These are phyloP conservation scores for Leucoraja erinaceus DNA, from an alignment of 2,113 vertebrate species.

Conservation along the genomic window DNA sequence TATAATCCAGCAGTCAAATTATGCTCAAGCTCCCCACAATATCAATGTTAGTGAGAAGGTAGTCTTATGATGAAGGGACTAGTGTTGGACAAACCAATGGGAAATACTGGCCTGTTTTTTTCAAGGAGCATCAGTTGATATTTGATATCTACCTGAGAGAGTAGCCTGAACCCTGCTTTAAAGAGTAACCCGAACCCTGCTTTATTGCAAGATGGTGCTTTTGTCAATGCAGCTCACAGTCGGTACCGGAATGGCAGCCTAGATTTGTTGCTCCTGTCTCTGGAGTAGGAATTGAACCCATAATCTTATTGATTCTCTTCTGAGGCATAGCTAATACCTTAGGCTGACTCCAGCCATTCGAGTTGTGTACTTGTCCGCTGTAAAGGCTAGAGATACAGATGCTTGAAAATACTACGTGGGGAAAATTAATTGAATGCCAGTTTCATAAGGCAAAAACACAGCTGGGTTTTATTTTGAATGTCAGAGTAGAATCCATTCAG, in stretches of 20 bases:
- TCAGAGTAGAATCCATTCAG: neutral
- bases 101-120: neutral
- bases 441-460: neutral
- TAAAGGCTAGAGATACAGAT: neutral
- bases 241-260: neutral
- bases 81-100: neutral
- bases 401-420: neutral
- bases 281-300: neutral
- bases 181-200: no score
- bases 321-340: neutral
- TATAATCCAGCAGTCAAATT: neutral
- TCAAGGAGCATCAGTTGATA: neutral
- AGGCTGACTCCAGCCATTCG: neutral
- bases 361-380: neutral
- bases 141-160: neutral
- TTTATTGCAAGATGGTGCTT: neutral
- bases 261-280: neutral
- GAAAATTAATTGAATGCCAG: neutral
- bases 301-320: neutral
- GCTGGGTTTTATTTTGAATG: neutral
- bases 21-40: neutral
- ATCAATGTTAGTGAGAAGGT: neutral
- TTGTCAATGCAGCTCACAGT: neutral
- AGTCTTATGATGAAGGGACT: neutral
- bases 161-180: no score